Percentiles rank a stretch among this genome's conserved stretches.
Conservation (phyloP, 2,888 invertebrate genomes). For the Acleris sparsana region DNA sequence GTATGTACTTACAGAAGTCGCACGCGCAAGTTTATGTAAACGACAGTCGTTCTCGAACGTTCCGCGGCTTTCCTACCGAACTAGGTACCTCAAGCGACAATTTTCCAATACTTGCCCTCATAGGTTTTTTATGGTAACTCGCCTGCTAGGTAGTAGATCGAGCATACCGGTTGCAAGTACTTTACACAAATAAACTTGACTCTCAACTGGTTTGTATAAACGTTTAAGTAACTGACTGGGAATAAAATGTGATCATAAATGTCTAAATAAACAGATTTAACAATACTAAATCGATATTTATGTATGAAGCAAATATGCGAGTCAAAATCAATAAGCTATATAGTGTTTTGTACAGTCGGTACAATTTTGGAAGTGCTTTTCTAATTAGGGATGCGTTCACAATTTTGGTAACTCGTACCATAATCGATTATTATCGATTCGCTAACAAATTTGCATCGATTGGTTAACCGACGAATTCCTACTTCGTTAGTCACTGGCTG, state of each 20-base stretch:
- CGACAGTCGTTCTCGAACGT: slow-evolving; percentile 62
- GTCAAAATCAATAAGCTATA: neutral
- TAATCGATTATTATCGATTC: slow-evolving; percentile 10
- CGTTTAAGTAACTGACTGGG: slow-evolving; percentile 38
- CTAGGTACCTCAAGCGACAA: slow-evolving; percentile 43
- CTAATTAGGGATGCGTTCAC: neutral
- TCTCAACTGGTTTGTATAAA: slow-evolving; percentile 50
- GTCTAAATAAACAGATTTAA: slow-evolving; percentile 15
- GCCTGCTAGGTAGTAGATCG: slow-evolving; percentile 35
- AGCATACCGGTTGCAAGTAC: slow-evolving; percentile 35
- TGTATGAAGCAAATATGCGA: neutral
- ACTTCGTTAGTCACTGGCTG: slow-evolving; percentile 43
- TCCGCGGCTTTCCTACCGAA: slow-evolving; percentile 65
- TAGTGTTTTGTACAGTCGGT: neutral
- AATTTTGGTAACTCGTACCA: slow-evolving; percentile 6
- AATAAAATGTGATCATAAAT: slow-evolving; percentile 22
- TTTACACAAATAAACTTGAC: slow-evolving; percentile 38
- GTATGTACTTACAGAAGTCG: slow-evolving; percentile 11
- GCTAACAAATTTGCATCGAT: slow-evolving; percentile 30
- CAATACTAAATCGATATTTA: neutral
- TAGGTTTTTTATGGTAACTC: slow-evolving; percentile 42
- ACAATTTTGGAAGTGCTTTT: no score
- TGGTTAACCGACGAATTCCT: slow-evolving; percentile 44
- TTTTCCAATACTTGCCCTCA: slow-evolving; percentile 47
- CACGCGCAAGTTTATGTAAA: slow-evolving; percentile 50